Conservation (phyloP, 2,797 vertebrate genomes). For the Myiotriccus ornatus region DNA sequence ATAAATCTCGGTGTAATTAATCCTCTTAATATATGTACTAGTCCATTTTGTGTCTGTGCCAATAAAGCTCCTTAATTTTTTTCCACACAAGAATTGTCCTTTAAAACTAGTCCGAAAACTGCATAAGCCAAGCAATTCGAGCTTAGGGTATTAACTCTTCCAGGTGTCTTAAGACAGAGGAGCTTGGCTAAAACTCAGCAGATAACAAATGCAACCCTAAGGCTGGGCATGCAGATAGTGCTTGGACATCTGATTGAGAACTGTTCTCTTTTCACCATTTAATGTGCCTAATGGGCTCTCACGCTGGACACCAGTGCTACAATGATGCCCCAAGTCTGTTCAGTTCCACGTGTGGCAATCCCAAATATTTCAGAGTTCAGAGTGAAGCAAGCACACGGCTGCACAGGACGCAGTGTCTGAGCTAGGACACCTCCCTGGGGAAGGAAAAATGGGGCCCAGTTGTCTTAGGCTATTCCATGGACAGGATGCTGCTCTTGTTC, state of each 20-base stretch:
- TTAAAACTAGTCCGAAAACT: background rate
- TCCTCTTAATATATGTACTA: constrained; percentile 69
- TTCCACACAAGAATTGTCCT: background rate
- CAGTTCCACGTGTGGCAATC: background rate
- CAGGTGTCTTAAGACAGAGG: background rate
- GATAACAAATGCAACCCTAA: background rate
- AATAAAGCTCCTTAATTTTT: constrained; percentile 4
- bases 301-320: background rate
- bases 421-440: too few species aligned
- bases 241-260: background rate
- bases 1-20: constrained; percentile 69
- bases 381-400: background rate
- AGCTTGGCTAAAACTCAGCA: background rate
- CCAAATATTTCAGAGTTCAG: background rate
- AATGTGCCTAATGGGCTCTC: background rate
- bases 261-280: background rate
- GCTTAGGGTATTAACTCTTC: background rate
- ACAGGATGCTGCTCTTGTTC: background rate
- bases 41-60: constrained; percentile 18
- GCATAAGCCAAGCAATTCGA: background rate
- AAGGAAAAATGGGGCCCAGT: background rate
- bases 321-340: background rate
- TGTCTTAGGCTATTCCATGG: background rate
- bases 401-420: background rate
- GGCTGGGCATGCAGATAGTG: background rate